These are phyloP conservation scores for Quadroppia sp. DNA, from an alignment of 2,888 invertebrate genomes.

Conservation along the genomic window DNA sequence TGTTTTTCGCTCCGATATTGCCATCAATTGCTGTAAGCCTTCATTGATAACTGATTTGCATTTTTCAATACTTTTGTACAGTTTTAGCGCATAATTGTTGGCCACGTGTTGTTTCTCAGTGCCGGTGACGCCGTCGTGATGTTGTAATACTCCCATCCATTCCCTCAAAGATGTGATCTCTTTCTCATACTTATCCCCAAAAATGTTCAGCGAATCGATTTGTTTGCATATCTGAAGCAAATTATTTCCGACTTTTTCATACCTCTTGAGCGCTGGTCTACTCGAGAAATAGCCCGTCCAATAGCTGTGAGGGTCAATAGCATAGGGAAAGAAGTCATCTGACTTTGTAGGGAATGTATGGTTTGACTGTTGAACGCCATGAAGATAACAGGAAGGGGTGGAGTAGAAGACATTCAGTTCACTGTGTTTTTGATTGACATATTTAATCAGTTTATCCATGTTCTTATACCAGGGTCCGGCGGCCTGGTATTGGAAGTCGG, in stretches of 20 bases:
- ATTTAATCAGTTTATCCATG: conserved; percentile 79
- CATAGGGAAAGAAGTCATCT: conserved; percentile 90
- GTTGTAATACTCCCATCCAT: conserved; percentile 62
- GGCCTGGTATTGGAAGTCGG: conserved; percentile 51
- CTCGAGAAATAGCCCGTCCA: conserved; percentile 89
- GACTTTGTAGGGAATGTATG: conserved; percentile 52
- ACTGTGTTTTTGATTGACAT: conserved; percentile 55
- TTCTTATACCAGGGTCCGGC: conserved; percentile 65
- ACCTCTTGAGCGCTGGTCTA: conserved; percentile 56
- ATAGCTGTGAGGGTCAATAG: conserved; percentile 74
- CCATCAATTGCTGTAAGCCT: conserved; percentile 43
- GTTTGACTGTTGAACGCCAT: conserved; percentile 60
- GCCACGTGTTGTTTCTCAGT: conserved; percentile 62
- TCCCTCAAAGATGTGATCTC: conserved; percentile 7
- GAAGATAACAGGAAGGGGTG: conserved; percentile 58
- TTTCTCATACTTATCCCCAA: not conserved
- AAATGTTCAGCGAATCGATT: conserved; percentile 1
- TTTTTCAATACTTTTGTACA: conserved; percentile 1
- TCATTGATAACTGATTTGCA: conserved; percentile 41
- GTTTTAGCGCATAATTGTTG: conserved; percentile 68
- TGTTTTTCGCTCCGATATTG: conserved; percentile 8
- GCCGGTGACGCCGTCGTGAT: conserved; percentile 82
- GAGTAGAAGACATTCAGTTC: conserved; percentile 62
- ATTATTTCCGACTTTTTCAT: conserved; percentile 52
- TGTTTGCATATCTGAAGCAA: conserved; percentile 49